Percentiles rank a stretch among this genome's conserved stretches.
phyloP scores from a whole-genome alignment of 2,888 invertebrate genomes.

The Drosophila algonquin region DNA sequence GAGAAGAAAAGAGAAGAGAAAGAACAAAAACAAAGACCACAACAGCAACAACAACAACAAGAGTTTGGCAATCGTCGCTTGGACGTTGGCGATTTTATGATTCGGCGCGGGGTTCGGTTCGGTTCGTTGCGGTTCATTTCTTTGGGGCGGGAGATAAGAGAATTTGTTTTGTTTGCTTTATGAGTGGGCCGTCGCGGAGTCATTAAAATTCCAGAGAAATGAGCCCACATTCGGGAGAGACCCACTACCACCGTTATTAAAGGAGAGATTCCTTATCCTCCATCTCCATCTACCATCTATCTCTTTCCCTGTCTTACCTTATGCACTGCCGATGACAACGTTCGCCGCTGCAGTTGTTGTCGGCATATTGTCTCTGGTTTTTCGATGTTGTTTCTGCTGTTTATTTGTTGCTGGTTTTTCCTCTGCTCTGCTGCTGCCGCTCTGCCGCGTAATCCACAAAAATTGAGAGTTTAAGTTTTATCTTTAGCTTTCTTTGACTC shows the following conservation, averaged over 20 bases:
- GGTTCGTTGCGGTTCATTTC: conserved; percentile 21
- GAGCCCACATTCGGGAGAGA: conserved; percentile 10
- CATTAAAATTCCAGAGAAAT: conserved; percentile 75
- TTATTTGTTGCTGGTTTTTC: conserved; percentile 24
- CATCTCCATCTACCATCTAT: neutral
- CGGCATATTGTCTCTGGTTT: conserved; percentile 52
- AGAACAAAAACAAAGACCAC: conserved; percentile 2
- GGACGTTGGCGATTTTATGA: conserved; percentile 67
- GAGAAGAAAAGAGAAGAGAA: neutral
- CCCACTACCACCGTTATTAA: neutral
- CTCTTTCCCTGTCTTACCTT: conserved; percentile 60
- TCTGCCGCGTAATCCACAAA: conserved; percentile 48
- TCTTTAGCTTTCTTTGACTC: conserved; percentile 6
- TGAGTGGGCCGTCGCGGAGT: conserved; percentile 23
- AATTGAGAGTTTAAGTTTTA: conserved; percentile 28
- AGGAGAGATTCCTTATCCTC: neutral
- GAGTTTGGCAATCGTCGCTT: conserved; percentile 44
- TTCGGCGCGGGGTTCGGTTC: conserved; percentile 11
- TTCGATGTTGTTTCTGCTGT: conserved; percentile 42
- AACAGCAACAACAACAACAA: conserved; percentile 38
- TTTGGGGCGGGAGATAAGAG: neutral
- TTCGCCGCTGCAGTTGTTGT: conserved; percentile 60
- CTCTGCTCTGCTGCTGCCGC: conserved; percentile 11
- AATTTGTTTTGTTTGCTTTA: conserved; percentile 46
- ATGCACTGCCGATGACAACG: conserved; percentile 62